Evolutionary conservation across 2,888 invertebrate genomes (phyloP), one percentile per base, ranked within the genome.

Genomic region (Iselma pallidipennis): DNA sequence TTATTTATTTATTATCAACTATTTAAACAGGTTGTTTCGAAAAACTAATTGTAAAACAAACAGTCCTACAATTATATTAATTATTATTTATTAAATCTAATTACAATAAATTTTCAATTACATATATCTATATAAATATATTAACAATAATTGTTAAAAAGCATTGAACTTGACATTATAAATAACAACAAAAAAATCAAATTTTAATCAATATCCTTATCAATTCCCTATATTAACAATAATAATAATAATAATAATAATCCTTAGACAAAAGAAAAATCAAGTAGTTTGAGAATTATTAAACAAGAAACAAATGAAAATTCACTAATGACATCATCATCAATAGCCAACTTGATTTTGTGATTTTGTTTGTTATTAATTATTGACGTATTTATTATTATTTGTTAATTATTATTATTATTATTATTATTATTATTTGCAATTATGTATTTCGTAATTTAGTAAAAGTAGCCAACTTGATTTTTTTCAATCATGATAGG

Each of bases 41-140:
- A 29, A 57, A 50, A 50, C 42, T 28, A 50, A 9, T 42, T 4
- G n/a, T n/a, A n/a, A n/a, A n/a, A n/a, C n/a, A n/a, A n/a, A n/a
- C n/a, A n/a, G n/a, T n/a, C n/a, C n/a, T n/a, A n/a, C n/a, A n/a
- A n/a, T n/a, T n/a, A n/a, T n/a, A n/a, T n/a, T n/a, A n/a, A n/a
- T n/a, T n/a, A n/a, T n/a, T n/a, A n/a, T n/a, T n/a, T n/a, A n/a
- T n/a, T n/a, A n/a, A n/a, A n/a, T n/a, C n/a, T n/a, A n/a, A n/a
- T n/a, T n/a, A n/a, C n/a, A n/a, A n/a, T n/a, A n/a, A n/a, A n/a
- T n/a, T n/a, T n/a, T n/a, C n/a, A n/a, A n/a, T n/a, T n/a, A n/a
- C n/a, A n/a, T n/a, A n/a, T n/a, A n/a, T n/a, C n/a, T n/a, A n/a
- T n/a, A n/a, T n/a, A n/a, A n/a, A n/a, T n/a, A n/a, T n/a, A n/a